A percentile compares a stretch with the other conserved stretches of the same genome.
These are phyloP conservation scores for Drosophila borealis DNA, from an alignment of 2,888 invertebrate genomes.

Conservation along the genomic window DNA sequence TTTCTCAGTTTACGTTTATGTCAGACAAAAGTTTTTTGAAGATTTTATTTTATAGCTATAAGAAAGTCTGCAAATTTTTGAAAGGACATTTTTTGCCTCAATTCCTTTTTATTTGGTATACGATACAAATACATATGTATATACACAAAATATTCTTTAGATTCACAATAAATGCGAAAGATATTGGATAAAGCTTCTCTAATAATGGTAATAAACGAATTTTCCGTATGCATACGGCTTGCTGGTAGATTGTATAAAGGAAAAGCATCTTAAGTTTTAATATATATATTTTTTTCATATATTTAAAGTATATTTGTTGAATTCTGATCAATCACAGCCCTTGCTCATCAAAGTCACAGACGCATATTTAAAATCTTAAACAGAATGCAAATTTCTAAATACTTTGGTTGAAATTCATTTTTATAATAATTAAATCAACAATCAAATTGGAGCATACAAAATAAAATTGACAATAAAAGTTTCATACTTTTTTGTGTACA, in stretches of 20 bases:
- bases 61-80: too few relatives aligned
- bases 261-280: neutral
- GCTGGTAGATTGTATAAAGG: neutral
- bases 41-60: neutral
- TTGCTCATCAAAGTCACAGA: neutral
- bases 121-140: neutral
- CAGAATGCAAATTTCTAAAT: neutral
- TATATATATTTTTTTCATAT: neutral
- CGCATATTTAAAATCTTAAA: neutral
- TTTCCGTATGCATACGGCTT: neutral
- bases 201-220: neutral
- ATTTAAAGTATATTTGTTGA: constrained; percentile 2
- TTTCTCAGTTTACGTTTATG: neutral
- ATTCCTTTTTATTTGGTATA: neutral
- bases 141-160: neutral
- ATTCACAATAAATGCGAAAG: too few relatives aligned
- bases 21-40: neutral
- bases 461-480: constrained; percentile 24
- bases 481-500: neutral
- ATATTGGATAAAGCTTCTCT: neutral
- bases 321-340: constrained; percentile 6
- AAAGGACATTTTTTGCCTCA: too few relatives aligned
- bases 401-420: neutral
- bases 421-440: neutral
- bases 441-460: constrained; percentile 2